Conservation (phyloP, 2,888 invertebrate species). For the Aproaerema taeniolella region DNA sequence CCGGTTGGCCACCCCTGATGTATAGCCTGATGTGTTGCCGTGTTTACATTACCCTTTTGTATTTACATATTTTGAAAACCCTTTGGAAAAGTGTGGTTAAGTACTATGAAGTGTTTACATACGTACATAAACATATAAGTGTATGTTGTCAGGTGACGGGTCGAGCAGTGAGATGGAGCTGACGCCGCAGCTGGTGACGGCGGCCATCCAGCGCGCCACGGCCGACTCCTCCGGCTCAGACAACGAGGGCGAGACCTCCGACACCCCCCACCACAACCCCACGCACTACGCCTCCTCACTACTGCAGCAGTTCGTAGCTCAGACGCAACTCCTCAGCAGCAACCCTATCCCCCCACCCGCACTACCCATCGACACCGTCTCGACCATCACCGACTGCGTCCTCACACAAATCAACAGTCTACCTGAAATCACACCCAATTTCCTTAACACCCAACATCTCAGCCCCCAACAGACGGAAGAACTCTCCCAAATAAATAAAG, state of each 20-base stretch:
- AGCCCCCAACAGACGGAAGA: slow-evolving; percentile 72
- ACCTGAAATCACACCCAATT: slow-evolving; percentile 56
- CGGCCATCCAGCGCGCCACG: slow-evolving; percentile 85
- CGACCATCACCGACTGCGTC: slow-evolving; percentile 55
- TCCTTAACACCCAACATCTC: slow-evolving; percentile 55
- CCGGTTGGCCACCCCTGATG: no score
- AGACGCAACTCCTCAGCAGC: slow-evolving; percentile 83
- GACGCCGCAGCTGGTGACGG: slow-evolving; percentile 84
- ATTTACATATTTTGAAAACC: no score
- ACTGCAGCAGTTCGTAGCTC: slow-evolving; percentile 88
- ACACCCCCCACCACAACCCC: slow-evolving; percentile 69
- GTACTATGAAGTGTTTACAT: no score
- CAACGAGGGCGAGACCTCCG: slow-evolving; percentile 79
- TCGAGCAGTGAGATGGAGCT: slow-evolving; percentile 87
- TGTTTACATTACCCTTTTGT: no score
- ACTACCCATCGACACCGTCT: slow-evolving; percentile 48
- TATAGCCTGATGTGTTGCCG: no score
- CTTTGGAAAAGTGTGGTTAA: no score
- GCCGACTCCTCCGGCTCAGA: slow-evolving; percentile 83
- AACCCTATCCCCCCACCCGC: slow-evolving; percentile 44
- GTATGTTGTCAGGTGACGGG: slow-evolving; percentile 67
- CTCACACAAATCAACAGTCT: slow-evolving; percentile 60
- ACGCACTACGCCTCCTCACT: slow-evolving; percentile 85
- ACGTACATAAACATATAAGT: neutral
- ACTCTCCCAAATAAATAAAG: slow-evolving; percentile 67